Evolutionary conservation across 2,797 vertebrate species (phyloP).

Genomic region (Myotis planiceps): DNA sequence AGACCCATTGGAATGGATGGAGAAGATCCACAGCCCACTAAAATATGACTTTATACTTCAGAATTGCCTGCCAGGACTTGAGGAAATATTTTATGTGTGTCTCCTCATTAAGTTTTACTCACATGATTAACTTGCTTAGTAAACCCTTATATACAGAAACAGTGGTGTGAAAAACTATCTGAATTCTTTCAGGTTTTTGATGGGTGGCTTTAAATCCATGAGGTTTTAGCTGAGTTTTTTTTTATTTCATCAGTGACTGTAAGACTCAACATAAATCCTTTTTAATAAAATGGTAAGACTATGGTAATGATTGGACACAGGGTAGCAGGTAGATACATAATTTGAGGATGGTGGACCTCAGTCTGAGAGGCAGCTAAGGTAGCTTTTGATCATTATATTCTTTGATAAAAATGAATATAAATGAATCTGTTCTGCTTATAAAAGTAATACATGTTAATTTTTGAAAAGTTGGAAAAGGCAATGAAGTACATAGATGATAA

Average conservation of each 20-base stretch:
- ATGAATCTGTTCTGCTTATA: background rate
- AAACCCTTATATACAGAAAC: background rate
- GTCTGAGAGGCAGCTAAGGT: background rate
- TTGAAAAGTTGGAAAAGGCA: background rate
- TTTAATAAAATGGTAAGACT: background rate
- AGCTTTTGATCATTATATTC: background rate
- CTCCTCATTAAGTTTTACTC: background rate
- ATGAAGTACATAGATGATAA: background rate
- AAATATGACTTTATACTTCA: background rate
- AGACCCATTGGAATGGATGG: background rate
- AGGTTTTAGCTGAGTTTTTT: background rate
- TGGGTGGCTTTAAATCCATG: background rate
- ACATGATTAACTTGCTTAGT: background rate
- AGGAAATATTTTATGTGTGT: background rate
- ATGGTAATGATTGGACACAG: no score
- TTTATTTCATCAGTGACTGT: background rate
- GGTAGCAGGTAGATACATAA: rapidly evolving
- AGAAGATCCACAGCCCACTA: background rate
- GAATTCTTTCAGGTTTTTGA: background rate
- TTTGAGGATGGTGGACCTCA: background rate
- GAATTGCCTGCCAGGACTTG: background rate
- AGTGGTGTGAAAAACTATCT: background rate
- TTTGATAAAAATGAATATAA: background rate
- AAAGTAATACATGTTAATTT: background rate
- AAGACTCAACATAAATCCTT: background rate